Evolutionary conservation across 2,113 vertebrate species (phyloP).

Genomic region (Festucalex cinctus): DNA sequence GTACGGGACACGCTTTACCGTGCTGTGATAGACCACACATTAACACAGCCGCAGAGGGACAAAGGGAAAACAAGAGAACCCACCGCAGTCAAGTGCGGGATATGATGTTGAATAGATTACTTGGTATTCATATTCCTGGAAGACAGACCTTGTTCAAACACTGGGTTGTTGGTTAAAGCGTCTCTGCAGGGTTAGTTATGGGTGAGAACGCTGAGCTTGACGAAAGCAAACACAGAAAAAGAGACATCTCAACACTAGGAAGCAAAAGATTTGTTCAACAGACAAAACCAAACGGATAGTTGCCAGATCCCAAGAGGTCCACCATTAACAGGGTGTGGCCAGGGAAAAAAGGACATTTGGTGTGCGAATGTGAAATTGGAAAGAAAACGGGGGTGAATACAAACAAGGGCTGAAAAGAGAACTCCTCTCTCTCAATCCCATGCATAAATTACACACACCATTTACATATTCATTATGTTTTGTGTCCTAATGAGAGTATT

Average conservation of each 20-base stretch:
- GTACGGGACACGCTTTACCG: conserved; percentile 55
- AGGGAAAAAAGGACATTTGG: conserved; percentile 43
- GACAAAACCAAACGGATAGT: conserved; percentile 24
- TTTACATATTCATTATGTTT: conserved; percentile 75
- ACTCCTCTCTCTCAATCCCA: conserved; percentile 45
- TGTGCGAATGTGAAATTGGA: conserved; percentile 37
- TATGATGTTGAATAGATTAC: conserved; percentile 33
- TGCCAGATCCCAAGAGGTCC: conserved; percentile 24
- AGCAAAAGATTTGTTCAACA: conserved; percentile 22
- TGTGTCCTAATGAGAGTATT: conserved; percentile 73
- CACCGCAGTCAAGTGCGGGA: conserved; percentile 22
- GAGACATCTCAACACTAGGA: conserved; percentile 27
- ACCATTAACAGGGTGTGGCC: conserved; percentile 37
- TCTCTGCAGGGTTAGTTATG: conserved; percentile 57
- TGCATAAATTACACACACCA: conserved; percentile 73
- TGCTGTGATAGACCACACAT: conserved; percentile 57
- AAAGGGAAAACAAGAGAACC: conserved; percentile 32
- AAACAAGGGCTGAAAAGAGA: conserved; percentile 56
- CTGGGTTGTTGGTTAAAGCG: conserved; percentile 54
- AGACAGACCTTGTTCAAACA: conserved; percentile 61
- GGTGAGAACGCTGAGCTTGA: conserved; percentile 36
- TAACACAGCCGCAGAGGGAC: conserved; percentile 32
- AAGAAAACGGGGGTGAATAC: conserved; percentile 43
- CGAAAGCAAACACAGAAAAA: conserved; percentile 37
- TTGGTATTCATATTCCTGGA: conserved; percentile 57